Evolutionary conservation across 2,113 vertebrate genomes (phyloP).

Genomic region (Caranx ignobilis): DNA sequence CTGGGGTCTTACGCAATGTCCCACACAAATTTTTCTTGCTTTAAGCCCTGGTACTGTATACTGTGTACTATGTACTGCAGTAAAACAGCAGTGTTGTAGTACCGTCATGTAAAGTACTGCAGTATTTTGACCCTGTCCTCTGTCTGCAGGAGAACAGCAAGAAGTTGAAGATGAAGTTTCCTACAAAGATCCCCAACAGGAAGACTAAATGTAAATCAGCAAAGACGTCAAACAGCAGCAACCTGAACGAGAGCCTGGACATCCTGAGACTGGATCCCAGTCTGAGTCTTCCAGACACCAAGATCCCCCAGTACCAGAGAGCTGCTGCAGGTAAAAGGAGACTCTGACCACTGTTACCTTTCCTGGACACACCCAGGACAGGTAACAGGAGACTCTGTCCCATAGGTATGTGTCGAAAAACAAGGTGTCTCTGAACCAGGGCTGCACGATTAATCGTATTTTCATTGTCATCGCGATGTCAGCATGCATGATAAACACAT

Average conservation of each 20-base stretch:
- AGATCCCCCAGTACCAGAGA: constrained; percentile 94
- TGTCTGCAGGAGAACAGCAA: constrained; percentile 95
- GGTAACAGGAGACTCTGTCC: too few species aligned
- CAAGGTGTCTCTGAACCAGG: too few species aligned
- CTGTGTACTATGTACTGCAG: neutral
- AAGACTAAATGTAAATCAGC: constrained; percentile 98
- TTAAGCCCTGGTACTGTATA: too few species aligned
- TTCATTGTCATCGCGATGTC: too few species aligned
- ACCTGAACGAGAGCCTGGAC: constrained; percentile 96
- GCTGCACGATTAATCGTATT: too few species aligned
- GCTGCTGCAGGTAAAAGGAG: constrained; percentile 91
- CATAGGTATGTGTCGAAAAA: too few species aligned
- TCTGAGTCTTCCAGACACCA: constrained; percentile 88
- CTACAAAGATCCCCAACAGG: constrained; percentile 97
- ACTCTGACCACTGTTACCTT: too few species aligned
- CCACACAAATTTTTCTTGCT: too few species aligned
- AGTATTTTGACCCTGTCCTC: neutral
- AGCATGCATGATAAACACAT: too few species aligned
- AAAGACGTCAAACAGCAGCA: constrained; percentile 93
- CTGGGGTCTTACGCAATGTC: too few species aligned
- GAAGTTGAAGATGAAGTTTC: constrained; percentile 99
- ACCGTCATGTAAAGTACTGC: neutral
- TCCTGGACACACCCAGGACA: too few species aligned
- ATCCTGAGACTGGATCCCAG: constrained; percentile 93
- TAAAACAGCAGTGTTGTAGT: neutral